Conservation (phyloP, 2,797 vertebrate genomes). For the Threskiornis aethiopicus region DNA sequence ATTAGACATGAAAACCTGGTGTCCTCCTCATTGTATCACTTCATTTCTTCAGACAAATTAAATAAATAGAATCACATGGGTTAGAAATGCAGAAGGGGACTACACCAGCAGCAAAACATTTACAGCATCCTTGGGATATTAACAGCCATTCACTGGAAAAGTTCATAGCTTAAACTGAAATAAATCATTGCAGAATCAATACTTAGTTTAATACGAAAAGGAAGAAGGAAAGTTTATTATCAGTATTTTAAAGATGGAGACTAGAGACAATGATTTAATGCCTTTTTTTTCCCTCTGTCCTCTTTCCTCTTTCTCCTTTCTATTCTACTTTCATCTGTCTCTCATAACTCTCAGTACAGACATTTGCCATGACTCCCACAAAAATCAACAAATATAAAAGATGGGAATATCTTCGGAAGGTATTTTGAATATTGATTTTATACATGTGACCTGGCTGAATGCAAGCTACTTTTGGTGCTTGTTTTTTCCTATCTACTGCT, state of each 20-base stretch:
- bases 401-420: not conserved
- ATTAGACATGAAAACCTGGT: not conserved
- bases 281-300: not conserved
- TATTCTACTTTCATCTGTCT: not conserved
- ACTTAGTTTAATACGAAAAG: not conserved
- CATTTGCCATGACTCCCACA: not conserved
- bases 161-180: not conserved
- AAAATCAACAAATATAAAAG: not conserved
- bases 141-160: not conserved
- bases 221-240: not conserved
- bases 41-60: not conserved
- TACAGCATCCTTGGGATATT: not conserved
- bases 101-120: not conserved
- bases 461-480: not conserved
- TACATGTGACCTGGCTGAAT: not conserved
- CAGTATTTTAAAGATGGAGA: not conserved
- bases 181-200: not conserved
- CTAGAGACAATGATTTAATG: not conserved
- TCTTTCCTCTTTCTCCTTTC: not conserved
- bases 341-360: not conserved
- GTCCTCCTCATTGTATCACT: not conserved
- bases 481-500: not conserved
- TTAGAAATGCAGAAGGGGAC: not conserved
- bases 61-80: not conserved
- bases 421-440: not conserved